Conservation (phyloP, 2,888 invertebrate species). For the Hyalella azteca region DNA sequence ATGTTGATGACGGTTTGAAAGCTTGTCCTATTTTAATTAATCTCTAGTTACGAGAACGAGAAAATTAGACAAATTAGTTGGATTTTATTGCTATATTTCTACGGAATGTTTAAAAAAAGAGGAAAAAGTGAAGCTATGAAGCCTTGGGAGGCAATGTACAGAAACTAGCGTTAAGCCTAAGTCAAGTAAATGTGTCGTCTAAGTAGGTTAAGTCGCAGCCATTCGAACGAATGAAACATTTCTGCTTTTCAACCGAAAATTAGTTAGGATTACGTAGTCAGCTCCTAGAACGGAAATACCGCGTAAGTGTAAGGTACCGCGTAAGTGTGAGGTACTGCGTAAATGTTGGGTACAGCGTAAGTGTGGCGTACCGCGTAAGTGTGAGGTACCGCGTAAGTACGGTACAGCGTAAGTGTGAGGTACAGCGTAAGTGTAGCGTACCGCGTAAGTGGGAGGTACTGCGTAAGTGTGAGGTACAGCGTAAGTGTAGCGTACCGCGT, state of each 20-base stretch:
- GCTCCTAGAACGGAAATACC: not conserved
- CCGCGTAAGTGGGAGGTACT: too few relatives aligned
- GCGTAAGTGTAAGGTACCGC: conserved; percentile 23
- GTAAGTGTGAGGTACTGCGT: too few relatives aligned
- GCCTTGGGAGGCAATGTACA: conserved; percentile 26
- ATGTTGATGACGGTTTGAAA: too few relatives aligned
- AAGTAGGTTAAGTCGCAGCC: conserved; percentile 6
- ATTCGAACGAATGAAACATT: not conserved
- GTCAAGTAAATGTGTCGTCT: conserved; percentile 12
- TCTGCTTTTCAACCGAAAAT: conserved; percentile 10
- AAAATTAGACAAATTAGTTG: conserved; percentile 34
- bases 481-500: too few relatives aligned
- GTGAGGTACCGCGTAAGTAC: too few relatives aligned
- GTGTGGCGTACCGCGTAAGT: too few relatives aligned
- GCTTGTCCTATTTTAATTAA: conserved; percentile 10
- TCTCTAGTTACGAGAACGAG: conserved; percentile 16
- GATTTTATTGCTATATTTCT: conserved; percentile 32
- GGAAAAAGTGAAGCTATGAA: conserved; percentile 25
- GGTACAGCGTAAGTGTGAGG: too few relatives aligned
- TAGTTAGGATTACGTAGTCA: conserved; percentile 20
- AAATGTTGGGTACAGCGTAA: too few relatives aligned
- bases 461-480: too few relatives aligned
- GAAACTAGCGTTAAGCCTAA: not conserved
- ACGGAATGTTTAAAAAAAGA: conserved; percentile 33
- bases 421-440: too few relatives aligned